These are phyloP conservation scores for Ia io DNA, from an alignment of 2,113 vertebrate genomes.

Conservation along the genomic window DNA sequence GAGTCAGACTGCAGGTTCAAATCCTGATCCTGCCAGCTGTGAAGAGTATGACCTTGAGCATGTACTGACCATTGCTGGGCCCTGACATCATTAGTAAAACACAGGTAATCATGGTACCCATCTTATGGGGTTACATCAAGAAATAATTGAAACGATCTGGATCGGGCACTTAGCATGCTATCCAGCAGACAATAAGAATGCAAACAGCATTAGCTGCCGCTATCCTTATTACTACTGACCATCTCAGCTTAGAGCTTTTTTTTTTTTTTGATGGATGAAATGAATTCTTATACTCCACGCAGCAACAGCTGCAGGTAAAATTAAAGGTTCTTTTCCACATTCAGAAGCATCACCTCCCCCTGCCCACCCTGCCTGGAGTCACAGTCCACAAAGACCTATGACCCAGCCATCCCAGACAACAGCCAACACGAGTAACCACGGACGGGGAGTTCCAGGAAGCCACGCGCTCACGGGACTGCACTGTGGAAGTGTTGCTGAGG, in stretches of 20 bases:
- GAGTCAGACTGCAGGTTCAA: not conserved
- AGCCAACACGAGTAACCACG: not conserved
- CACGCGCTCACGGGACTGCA: rapidly evolving
- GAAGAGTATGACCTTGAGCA: not conserved
- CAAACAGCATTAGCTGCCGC: not conserved
- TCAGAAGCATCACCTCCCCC: not conserved
- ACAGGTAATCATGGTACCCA: rapidly evolving
- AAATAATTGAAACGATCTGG: not conserved
- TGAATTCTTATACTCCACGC: not conserved
- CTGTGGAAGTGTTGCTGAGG: not conserved
- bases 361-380: not conserved
- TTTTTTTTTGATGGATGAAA: not conserved
- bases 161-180: not conserved
- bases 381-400: not conserved
- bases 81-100: not conserved
- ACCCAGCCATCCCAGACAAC: not conserved
- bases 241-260: not conserved
- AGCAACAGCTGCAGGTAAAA: not conserved
- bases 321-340: not conserved
- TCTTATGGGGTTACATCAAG: rapidly evolving
- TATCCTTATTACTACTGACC: not conserved
- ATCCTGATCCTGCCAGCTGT: not conserved
- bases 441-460: not conserved
- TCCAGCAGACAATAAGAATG: rapidly evolving
- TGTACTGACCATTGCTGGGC: not conserved